Base-by-base conservation (phyloP, 2,113 vertebrate genomes). In the Platycercus adscitus region DNA sequence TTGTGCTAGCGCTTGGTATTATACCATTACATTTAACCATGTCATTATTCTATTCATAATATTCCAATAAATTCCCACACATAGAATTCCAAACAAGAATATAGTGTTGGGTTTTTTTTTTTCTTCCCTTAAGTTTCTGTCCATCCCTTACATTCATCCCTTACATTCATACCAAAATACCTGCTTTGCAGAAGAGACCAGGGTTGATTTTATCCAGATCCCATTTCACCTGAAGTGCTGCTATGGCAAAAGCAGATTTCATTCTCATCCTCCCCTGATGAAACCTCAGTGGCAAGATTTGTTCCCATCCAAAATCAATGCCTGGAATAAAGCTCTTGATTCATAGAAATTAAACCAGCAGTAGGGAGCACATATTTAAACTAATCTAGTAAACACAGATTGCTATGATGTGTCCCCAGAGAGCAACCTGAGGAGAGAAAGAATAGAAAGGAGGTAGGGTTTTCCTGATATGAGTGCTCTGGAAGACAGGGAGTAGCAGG, bases 381-480 rank as follows among this genome's bases (percentile, higher is more conserved):
- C 4, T 24, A 7, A 37, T 23, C 10, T 65, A 33, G 19, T 44
- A 86, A 92, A 44, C 52, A 64, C 10, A 39, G n/a, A 77, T 81
- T 78, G 10, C 24, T 60, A 55, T 20, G 29, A 53, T 41, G 4
- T 16, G 16, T 79, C 68, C 41, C 31, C 17, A 76, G 56, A 37
- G 2, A 50, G 17, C 0, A 3, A 7, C 7, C 14, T 60, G 56
- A 71, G 19, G 7, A 94, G 10, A 3, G 3, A 7, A 3, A 58
- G 33, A 23, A 3, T 5, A 4, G 2, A 24, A 60, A 5, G 9
- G 15, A 83, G 5, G 2, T 1, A 1, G 12, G 1, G 3, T 13
- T 35, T 20, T 79, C 47, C 33, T 63, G 20, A 55, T 7, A 7
- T 5, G 19, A 88, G 15, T 23, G 8, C 6, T 49, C 35, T 31